These are phyloP conservation scores for Synanthedon vespiformis DNA, from an alignment of 2,888 invertebrate genomes.

Conservation along the genomic window DNA sequence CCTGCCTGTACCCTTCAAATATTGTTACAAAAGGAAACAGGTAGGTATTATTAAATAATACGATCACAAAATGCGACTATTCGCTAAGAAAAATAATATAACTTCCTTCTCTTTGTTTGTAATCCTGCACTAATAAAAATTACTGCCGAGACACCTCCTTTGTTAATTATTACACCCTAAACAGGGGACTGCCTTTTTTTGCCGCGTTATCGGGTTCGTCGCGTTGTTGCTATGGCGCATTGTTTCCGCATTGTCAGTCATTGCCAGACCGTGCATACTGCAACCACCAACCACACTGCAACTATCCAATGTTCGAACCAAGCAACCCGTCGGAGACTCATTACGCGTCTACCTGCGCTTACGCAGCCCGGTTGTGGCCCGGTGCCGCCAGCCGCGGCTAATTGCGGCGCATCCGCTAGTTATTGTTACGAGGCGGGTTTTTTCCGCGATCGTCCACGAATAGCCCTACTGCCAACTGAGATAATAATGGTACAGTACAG, in stretches of 20 bases:
- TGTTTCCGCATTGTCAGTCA: slow-evolving; percentile 12
- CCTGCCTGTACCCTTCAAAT: no score
- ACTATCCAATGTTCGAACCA: no score
- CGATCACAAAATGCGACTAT: no score
- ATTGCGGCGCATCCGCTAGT: slow-evolving; percentile 4
- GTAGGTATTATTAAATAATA: no score
- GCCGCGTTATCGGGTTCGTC: no score
- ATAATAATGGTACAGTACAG: not conserved
- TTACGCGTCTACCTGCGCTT: slow-evolving; percentile 31
- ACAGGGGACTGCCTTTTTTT: no score
- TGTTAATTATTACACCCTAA: no score
- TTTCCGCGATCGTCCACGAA: slow-evolving; percentile 10
- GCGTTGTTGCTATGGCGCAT: slow-evolving; percentile 3
- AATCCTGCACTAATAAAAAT: no score
- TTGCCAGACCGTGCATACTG: slow-evolving; percentile 5
- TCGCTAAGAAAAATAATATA: no score
- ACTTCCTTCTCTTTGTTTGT: no score
- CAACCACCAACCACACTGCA: not conserved
- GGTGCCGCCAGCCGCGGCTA: slow-evolving; percentile 9
- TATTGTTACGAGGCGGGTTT: slow-evolving; percentile 7
- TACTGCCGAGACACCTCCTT: no score
- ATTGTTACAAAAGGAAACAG: no score
- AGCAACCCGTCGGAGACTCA: slow-evolving; percentile 15
- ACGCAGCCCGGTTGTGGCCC: slow-evolving; percentile 2
- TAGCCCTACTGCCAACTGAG: slow-evolving; percentile 1